A percentile compares a stretch with the other conserved stretches of the same genome.
Conservation (phyloP, 2,113 vertebrate genomes). For the Oreocharis arfaki region DNA sequence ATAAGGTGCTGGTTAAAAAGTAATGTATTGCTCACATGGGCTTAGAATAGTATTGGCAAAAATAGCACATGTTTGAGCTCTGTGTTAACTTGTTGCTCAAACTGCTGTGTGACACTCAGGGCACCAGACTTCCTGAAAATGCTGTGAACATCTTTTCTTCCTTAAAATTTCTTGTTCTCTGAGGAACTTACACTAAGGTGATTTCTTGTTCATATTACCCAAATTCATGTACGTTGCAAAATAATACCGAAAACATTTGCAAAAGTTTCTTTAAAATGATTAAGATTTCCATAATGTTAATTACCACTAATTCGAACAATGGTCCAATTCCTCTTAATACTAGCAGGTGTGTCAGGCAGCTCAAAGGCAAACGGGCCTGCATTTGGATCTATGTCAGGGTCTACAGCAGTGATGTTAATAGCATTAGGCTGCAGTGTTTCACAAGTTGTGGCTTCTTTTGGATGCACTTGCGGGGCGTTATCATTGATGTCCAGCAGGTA, state of each 20-base stretch:
- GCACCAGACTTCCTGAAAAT: neutral
- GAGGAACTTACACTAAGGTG: neutral
- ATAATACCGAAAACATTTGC: neutral
- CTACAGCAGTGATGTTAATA: constrained; percentile 95
- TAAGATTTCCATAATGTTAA: neutral
- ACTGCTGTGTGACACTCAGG: neutral
- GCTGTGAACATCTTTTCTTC: neutral
- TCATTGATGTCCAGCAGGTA: constrained; percentile 93
- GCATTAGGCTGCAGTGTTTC: constrained; percentile 90
- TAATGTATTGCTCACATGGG: neutral
- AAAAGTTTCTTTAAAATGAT: neutral
- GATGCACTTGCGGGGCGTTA: constrained; percentile 91
- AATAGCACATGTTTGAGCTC: neutral
- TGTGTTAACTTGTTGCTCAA: neutral
- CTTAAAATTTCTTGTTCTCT: neutral
- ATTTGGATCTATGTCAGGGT: constrained; percentile 93
- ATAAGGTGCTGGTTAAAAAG: neutral
- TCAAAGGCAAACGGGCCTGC: constrained; percentile 94
- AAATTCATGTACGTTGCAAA: neutral
- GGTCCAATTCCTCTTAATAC: constrained; percentile 93
- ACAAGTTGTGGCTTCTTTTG: constrained; percentile 89
- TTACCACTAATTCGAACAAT: constrained; percentile 89
- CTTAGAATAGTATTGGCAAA: neutral
- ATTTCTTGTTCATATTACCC: neutral
- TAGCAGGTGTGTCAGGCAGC: constrained; percentile 80